These are phyloP conservation scores for Thamnophis elegans DNA, from an alignment of 2,797 vertebrate genomes.

Conservation along the genomic window DNA sequence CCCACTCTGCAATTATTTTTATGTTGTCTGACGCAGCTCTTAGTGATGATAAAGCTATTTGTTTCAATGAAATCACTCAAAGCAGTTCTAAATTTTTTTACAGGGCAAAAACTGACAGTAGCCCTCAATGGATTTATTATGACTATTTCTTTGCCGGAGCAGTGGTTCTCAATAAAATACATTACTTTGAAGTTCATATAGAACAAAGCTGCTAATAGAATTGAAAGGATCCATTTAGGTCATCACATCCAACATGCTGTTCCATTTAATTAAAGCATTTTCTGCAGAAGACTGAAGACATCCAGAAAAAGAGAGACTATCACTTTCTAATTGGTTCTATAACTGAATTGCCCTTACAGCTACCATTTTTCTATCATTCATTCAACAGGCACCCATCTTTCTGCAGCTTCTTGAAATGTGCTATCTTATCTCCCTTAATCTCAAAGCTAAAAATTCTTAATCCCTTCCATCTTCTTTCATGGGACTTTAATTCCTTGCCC, in stretches of 20 bases:
- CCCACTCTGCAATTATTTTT: slow-evolving; percentile 10
- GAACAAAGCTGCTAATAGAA: neutral
- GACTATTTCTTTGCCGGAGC: rapidly evolving
- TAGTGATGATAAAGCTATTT: neutral
- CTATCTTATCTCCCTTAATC: neutral
- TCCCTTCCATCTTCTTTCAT: neutral
- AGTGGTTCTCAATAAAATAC: neutral
- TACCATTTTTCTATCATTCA: neutral
- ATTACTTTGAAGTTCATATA: slow-evolving; percentile 3
- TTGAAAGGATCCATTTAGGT: neutral
- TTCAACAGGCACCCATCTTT: neutral
- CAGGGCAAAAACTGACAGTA: slow-evolving; percentile 6
- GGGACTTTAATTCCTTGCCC: neutral
- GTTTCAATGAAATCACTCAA: slow-evolving; percentile 17
- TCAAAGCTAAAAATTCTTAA: neutral
- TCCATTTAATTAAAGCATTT: neutral
- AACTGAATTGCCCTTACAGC: neutral
- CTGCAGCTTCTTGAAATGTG: neutral
- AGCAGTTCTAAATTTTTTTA: neutral
- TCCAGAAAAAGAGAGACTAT: neutral
- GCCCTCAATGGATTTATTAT: neutral
- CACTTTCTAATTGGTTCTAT: neutral
- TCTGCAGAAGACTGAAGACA: neutral
- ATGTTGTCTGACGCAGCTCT: slow-evolving; percentile 5
- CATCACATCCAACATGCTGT: neutral